Percentiles rank a stretch among this genome's conserved stretches.
These are phyloP conservation scores for Netelia inedita DNA, from an alignment of 2,888 invertebrate species.

Conservation along the genomic window DNA sequence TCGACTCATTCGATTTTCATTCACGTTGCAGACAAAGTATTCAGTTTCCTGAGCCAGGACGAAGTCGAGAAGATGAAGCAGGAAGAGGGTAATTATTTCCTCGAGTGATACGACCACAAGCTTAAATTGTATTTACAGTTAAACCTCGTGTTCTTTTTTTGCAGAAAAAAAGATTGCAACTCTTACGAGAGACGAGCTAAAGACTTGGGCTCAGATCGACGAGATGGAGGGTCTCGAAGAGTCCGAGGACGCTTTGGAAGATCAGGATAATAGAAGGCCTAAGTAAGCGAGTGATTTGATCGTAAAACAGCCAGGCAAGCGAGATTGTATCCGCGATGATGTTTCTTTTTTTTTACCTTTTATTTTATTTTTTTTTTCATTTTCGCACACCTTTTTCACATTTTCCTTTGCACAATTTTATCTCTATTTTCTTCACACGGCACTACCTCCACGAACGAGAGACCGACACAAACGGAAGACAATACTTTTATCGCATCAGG, in stretches of 20 bases:
- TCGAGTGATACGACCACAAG: not conserved
- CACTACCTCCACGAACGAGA: conserved; percentile 46
- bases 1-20: not conserved
- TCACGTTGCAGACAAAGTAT: conserved; percentile 92
- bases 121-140: conserved; percentile 20
- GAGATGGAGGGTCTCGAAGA: conserved; percentile 87
- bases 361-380: conserved; percentile 36
- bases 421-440: conserved; percentile 29
- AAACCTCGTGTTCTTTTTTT: conserved; percentile 5
- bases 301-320: conserved; percentile 53
- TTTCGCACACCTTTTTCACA: conserved; percentile 38
- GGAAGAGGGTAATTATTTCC: conserved; percentile 89
- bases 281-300: conserved; percentile 79
- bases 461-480: conserved; percentile 55
- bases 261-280: conserved; percentile 83
- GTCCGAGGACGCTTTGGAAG: conserved; percentile 80
- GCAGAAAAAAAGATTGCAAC: conserved; percentile 93
- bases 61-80: conserved; percentile 97
- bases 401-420: conserved; percentile 36
- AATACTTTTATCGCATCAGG: conserved; percentile 1
- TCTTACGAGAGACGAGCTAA: conserved; percentile 89
- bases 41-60: conserved; percentile 96
- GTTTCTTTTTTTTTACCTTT: conserved; percentile 36
- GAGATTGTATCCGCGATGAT: conserved; percentile 49
- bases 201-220: conserved; percentile 86